phyloP scores from a whole-genome alignment of 1,140 invertebrate species.

The Neelides sp. region DNA sequence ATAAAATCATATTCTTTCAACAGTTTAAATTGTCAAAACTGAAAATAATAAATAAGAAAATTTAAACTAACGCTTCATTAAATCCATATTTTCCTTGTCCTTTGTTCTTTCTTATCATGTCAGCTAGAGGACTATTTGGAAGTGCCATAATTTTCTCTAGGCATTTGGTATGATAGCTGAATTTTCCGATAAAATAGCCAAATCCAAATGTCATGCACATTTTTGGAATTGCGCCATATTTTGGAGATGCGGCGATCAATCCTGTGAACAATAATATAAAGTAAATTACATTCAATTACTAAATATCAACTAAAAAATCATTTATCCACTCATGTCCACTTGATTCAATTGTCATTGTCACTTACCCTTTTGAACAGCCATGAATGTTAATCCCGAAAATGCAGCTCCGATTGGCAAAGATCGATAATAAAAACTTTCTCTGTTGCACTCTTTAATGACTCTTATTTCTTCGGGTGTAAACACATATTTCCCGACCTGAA shows the following conservation, averaged over 20 bases:
- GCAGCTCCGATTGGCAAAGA: conserved; percentile 50
- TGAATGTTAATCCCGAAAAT: conserved; percentile 46
- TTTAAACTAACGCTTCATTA: conserved; percentile 35
- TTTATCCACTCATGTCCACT: not conserved
- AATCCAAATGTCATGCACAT: conserved; percentile 47
- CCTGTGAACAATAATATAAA: conserved; percentile 33
- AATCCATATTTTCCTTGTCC: conserved; percentile 23
- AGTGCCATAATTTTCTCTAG: conserved; percentile 60
- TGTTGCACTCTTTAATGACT: conserved; percentile 37
- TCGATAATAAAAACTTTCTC: conserved; percentile 55
- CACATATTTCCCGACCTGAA: conserved; percentile 11
- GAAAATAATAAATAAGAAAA: not conserved
- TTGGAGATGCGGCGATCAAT: conserved; percentile 42
- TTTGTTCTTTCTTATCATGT: conserved; percentile 42
- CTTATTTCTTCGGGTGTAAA: conserved; percentile 22
- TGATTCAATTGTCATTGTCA: conserved; percentile 7
- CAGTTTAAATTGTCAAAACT: conserved; percentile 3
- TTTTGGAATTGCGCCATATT: conserved; percentile 53
- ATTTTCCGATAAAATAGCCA: conserved; percentile 61
- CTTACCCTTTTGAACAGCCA: conserved; percentile 46
- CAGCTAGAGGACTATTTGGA: conserved; percentile 47
- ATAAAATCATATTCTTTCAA: conserved; percentile 8
- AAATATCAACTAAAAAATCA: not conserved
- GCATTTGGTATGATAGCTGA: conserved; percentile 58
- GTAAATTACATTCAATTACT: not conserved